These are phyloP conservation scores for Paracyclopina nana DNA, from an alignment of 1,140 invertebrate genomes.

Conservation along the genomic window DNA sequence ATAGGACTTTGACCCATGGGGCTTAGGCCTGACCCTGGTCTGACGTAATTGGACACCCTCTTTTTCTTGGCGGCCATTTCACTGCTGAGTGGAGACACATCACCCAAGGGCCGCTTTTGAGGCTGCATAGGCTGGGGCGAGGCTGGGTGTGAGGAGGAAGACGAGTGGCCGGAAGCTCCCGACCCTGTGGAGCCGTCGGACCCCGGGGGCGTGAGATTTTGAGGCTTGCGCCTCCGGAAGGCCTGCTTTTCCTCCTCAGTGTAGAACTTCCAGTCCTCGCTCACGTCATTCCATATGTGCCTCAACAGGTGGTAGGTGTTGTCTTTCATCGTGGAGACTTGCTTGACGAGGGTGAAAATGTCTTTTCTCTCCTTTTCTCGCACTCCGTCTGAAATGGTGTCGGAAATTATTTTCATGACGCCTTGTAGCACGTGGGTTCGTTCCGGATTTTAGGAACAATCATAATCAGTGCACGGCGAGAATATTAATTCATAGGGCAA, in stretches of 20 bases:
- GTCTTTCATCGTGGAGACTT: conserved; percentile 55
- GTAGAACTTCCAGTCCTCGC: conserved; percentile 83
- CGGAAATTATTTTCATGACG: conserved; percentile 11
- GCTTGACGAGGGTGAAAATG: conserved; percentile 49
- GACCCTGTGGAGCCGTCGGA: conserved; percentile 11
- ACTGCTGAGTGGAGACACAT: not conserved
- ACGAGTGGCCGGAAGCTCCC: conserved; percentile 13
- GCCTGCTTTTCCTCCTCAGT: conserved; percentile 50
- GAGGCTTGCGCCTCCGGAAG: conserved; percentile 10
- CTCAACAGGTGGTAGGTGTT: conserved; percentile 67
- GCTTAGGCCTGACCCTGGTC: not conserved
- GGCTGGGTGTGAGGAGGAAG: conserved; percentile 15
- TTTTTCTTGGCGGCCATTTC: conserved; percentile 10
- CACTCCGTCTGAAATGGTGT: conserved; percentile 50
- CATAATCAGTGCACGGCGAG: not conserved
- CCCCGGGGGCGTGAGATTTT: conserved; percentile 14
- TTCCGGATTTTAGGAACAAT: not conserved
- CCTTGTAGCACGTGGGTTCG: not conserved
- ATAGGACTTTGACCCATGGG: not conserved
- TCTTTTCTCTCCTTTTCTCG: conserved; percentile 54
- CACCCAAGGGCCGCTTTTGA: not conserved
- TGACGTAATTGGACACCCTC: conserved; percentile 12
- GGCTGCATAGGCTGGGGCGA: conserved; percentile 5
- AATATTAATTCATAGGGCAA: not conserved
- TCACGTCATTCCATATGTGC: conserved; percentile 73